Evolutionary conservation across 2,797 vertebrate genomes (phyloP).

Genomic region (Anguilla pacifica): DNA sequence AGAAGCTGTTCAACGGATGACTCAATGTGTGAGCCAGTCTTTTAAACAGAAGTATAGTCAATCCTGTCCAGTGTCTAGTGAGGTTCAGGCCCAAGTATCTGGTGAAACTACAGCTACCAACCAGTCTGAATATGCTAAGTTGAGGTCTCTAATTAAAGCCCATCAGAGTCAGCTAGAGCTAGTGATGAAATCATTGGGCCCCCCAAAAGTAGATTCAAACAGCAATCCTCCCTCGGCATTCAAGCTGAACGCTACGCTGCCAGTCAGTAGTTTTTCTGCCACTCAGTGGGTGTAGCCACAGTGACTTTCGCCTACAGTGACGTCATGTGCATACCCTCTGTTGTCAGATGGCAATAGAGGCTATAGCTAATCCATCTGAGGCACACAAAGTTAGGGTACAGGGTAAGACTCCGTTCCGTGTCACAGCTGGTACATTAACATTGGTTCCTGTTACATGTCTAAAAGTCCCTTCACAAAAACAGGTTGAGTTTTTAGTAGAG

Average conservation of each 20-base stretch:
- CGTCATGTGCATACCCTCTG: no score
- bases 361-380: neutral
- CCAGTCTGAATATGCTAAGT: neutral
- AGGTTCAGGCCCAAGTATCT: neutral
- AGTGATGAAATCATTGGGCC: neutral
- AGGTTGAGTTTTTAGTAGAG: conserved; percentile 3
- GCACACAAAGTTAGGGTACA: neutral
- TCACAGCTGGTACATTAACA: conserved; percentile 1
- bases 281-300: no score
- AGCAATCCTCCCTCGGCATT: no score
- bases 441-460: conserved; percentile 9
- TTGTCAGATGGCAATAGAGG: neutral
- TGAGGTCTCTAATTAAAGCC: neutral
- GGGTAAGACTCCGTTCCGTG: neutral
- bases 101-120: neutral
- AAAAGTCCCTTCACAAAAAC: neutral
- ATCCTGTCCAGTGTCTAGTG: no score
- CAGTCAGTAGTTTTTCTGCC: no score
- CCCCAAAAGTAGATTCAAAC: neutral
- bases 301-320: no score
- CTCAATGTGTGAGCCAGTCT: neutral
- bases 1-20: neutral
- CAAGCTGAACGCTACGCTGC: no score
- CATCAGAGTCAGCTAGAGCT: neutral
- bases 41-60: neutral